These are phyloP conservation scores for Sisor rabdophorus DNA, from an alignment of 2,113 vertebrate genomes.

Conservation along the genomic window DNA sequence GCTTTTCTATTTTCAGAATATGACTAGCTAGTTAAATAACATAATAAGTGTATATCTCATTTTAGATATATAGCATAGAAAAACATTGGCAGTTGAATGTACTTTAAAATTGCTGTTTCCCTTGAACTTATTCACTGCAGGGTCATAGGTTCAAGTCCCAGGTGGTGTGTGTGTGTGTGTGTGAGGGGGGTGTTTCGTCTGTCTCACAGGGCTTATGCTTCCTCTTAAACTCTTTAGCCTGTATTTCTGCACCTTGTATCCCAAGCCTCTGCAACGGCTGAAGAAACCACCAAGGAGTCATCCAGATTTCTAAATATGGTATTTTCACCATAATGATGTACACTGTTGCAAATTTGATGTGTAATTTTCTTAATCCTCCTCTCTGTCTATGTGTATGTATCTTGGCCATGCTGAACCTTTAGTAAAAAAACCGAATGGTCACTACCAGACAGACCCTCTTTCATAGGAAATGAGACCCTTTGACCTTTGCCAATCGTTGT, in stretches of 20 bases:
- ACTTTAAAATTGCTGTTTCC: conserved; percentile 55
- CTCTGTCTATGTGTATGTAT: conserved; percentile 9
- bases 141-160: conserved; percentile 73
- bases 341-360: not conserved
- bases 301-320: not conserved
- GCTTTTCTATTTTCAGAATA: not conserved
- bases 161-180: too few relatives aligned
- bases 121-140: conserved; percentile 66
- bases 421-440: conserved; percentile 31
- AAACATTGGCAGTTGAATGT: not conserved
- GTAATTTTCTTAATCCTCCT: not conserved
- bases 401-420: conserved; percentile 4
- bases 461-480: conserved; percentile 73
- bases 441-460: conserved; percentile 56
- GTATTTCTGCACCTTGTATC: conserved; percentile 45
- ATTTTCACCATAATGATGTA: not conserved
- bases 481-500: conserved; percentile 72
- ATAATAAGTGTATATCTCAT: not conserved
- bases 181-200: conserved; percentile 24
- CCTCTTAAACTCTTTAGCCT: conserved; percentile 43
- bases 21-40: not conserved
- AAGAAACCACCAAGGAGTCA: conserved; percentile 20
- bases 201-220: conserved; percentile 44
- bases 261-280: conserved; percentile 39
- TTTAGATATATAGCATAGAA: too few relatives aligned